Percentiles rank a stretch among this genome's conserved stretches.
Conservation (phyloP, 2,113 vertebrate species). For the Colossoma macropomum region DNA sequence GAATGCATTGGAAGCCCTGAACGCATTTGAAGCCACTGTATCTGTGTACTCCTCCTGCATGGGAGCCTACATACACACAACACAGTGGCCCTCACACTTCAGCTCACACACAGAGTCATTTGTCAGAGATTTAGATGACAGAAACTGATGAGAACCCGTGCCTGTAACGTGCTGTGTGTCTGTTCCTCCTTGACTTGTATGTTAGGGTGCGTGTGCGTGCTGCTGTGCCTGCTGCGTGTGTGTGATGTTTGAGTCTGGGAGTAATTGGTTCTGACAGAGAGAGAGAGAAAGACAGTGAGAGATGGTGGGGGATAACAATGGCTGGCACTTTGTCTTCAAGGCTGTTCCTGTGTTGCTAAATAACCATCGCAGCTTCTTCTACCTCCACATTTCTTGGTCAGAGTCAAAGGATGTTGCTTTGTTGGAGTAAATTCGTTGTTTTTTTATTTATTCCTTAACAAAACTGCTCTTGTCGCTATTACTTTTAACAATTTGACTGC, state of each 20-base stretch:
- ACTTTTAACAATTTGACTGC: not conserved
- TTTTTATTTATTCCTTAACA: no score
- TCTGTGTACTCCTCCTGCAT: not conserved
- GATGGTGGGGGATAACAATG: not conserved
- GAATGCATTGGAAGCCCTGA: not conserved
- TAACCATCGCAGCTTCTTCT: not conserved
- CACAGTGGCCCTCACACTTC: not conserved
- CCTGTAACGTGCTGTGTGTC: not conserved
- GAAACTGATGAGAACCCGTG: not conserved
- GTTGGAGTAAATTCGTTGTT: not conserved
- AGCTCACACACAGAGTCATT: no score
- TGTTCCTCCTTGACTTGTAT: not conserved
- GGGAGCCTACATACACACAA: not conserved
- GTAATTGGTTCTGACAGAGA: constrained; percentile 41
- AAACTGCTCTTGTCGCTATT: no score
- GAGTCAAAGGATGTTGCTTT: not conserved
- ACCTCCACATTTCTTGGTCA: not conserved
- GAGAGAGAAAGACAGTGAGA: not conserved
- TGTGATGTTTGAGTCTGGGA: constrained; percentile 20
- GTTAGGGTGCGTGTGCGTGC: constrained; percentile 5
- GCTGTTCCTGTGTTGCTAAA: not conserved
- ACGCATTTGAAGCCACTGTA: not conserved
- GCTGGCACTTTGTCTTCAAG: constrained; percentile 9
- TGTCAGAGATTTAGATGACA: not conserved
- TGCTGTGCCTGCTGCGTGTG: not conserved